Evolutionary conservation across 30 jellyfish, hydroid and myxozoan species (phyloP), one percentile per base, ranked within the genome.

Genomic region (Rhopilema esculentum): DNA sequence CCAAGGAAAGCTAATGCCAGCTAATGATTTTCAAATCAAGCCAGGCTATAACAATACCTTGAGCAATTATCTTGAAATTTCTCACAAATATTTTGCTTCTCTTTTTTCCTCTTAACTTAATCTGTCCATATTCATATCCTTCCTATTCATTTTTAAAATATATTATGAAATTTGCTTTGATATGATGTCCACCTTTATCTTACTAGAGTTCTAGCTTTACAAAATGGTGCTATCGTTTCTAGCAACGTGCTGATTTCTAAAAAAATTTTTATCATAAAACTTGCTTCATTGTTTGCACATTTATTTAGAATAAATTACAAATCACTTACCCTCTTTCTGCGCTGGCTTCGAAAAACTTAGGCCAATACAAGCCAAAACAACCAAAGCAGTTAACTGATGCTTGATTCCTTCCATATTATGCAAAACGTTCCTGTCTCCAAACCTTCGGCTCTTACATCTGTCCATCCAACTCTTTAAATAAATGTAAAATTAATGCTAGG

Each of bases 291-390:
- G 57, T 12, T 40, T 2, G 12, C 12, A 12, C 57, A 40, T 6
- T 12, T 40, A 6, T 2, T 12, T 12, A 40, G 57, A 40, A 12
- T 6, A 40, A 40, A 40, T 2, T 40, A 6, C 57, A 8, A 48
- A 30, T 17, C 64, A 53, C 90, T 18, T 22, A 85, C 84, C 68
- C 49, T 74, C 88, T 74, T 85, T 85, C 12, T 66, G 62, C 27
- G 94, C 78, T 16, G 94, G 94, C 52, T 85, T 85, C 65, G 94
- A 69, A 66, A 69, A 65, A 27, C 28, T 85, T 9, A 71, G 66
- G 23, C 32, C 57, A 22, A 52, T 50, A 19, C 30, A 33, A 52
- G 66, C 71, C 8, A 85, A 24, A 16, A 74, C 40, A 29, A 85
- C 72, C 83, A 26, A 78, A 77, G 66, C 85, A 19, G 57, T 32